These are phyloP conservation scores for Apogon talboti DNA, from an alignment of 2,797 vertebrate genomes.

Conservation along the genomic window DNA sequence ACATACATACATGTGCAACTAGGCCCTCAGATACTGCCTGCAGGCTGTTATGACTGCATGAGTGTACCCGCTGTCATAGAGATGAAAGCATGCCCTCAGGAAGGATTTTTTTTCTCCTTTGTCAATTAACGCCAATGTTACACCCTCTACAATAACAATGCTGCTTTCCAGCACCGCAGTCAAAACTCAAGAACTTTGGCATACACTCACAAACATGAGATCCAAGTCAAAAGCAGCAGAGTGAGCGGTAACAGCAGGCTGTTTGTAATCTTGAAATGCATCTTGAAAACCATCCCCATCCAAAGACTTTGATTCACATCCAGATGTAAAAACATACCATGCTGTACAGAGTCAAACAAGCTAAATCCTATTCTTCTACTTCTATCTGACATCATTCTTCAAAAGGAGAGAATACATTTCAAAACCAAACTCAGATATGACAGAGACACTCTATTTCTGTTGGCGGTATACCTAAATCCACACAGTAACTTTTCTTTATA, in stretches of 20 bases:
- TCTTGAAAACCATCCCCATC: slow-evolving; percentile 32
- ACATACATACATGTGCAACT: slow-evolving; percentile 26
- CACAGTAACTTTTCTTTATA: slow-evolving; percentile 55
- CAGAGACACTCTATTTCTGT: slow-evolving; percentile 24
- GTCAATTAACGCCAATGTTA: slow-evolving; percentile 82
- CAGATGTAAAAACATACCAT: slow-evolving; percentile 43
- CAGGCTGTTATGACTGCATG: slow-evolving; percentile 81
- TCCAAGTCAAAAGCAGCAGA: slow-evolving; percentile 1
- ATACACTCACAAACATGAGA: slow-evolving; percentile 43
- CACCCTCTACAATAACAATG: slow-evolving; percentile 83
- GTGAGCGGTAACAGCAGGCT: slow-evolving; percentile 6
- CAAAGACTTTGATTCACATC: slow-evolving; percentile 41
- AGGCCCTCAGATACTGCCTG: slow-evolving; percentile 67
- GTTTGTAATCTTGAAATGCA: slow-evolving; percentile 41
- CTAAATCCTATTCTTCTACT: slow-evolving; percentile 38
- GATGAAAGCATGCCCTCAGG: slow-evolving; percentile 84
- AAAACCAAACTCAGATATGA: slow-evolving; percentile 26
- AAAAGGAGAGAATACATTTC: slow-evolving; percentile 15
- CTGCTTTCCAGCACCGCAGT: slow-evolving; percentile 62
- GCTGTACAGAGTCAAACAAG: slow-evolving; percentile 31
- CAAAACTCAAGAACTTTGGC: slow-evolving; percentile 37
- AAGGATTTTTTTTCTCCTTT: slow-evolving; percentile 69
- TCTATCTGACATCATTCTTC: slow-evolving; percentile 32
- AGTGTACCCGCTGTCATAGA: slow-evolving; percentile 78
- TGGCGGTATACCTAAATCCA: slow-evolving; percentile 61